Evolutionary conservation across 2,797 vertebrate genomes (phyloP).

Genomic region (Pygocentrus nattereri): DNA sequence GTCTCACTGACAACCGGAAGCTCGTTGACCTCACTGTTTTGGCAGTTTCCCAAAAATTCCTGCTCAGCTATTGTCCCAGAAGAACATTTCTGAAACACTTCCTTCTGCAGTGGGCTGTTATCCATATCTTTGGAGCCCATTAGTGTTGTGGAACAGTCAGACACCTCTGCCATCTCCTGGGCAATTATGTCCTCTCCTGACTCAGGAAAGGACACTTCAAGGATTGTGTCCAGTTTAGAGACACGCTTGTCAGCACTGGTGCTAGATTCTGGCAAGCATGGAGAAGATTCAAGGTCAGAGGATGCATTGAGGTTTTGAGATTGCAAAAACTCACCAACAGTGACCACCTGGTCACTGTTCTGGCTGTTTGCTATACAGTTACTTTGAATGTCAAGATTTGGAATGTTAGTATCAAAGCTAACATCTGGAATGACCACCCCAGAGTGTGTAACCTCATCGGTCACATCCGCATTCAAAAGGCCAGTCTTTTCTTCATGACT

Average conservation of each 20-base stretch:
- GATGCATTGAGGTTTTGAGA: background rate
- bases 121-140: background rate
- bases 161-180: background rate
- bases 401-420: background rate
- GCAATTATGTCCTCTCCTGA: constrained; percentile 35
- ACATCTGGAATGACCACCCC: background rate
- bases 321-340: background rate
- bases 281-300: constrained; percentile 11
- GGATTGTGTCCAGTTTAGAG: constrained; percentile 73
- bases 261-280: background rate
- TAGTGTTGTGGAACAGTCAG: background rate
- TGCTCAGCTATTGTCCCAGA: background rate
- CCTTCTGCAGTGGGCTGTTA: background rate
- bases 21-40: background rate
- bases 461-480: background rate
- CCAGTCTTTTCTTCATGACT: background rate
- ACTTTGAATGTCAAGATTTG: background rate
- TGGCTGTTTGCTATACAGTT: background rate
- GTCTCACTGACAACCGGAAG: background rate
- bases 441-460: background rate
- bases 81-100: background rate
- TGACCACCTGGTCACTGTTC: background rate
- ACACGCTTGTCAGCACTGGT: constrained; percentile 41
- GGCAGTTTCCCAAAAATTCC: background rate
- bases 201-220: constrained; percentile 62